Evolutionary conservation across 2,113 vertebrate species (phyloP).

Genomic region (Geothlypis trichas): DNA sequence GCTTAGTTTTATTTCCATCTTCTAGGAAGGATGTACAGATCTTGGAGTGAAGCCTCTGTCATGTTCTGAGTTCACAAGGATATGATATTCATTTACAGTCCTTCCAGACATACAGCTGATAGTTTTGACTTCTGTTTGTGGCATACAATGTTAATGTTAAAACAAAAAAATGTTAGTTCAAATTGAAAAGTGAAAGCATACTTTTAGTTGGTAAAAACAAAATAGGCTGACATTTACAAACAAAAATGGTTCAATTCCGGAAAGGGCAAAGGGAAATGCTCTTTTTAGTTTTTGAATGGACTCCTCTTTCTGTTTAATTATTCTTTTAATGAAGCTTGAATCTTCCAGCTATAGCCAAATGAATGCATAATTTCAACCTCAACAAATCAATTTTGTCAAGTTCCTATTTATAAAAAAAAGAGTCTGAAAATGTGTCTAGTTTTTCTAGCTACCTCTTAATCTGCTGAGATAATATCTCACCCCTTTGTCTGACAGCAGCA

Average conservation of each 20-base stretch:
- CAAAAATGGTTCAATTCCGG: background rate
- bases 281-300: background rate
- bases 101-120: background rate
- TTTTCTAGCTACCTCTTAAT: background rate
- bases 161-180: background rate
- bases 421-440: background rate
- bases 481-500: background rate
- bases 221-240: background rate
- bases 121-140: background rate
- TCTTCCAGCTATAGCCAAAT: background rate
- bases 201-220: background rate
- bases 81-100: background rate
- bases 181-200: background rate
- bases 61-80: background rate
- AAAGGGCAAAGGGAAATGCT: background rate
- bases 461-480: background rate
- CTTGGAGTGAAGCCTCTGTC: background rate
- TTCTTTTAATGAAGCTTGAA: background rate
- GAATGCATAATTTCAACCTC: background rate
- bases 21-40: background rate
- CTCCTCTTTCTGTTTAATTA: background rate
- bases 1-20: background rate
- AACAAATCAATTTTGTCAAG: background rate
- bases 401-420: background rate
- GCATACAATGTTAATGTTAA: background rate